These are phyloP conservation scores for Embidobia sp. DNA, from an alignment of 2,888 invertebrate genomes.

Conservation along the genomic window DNA sequence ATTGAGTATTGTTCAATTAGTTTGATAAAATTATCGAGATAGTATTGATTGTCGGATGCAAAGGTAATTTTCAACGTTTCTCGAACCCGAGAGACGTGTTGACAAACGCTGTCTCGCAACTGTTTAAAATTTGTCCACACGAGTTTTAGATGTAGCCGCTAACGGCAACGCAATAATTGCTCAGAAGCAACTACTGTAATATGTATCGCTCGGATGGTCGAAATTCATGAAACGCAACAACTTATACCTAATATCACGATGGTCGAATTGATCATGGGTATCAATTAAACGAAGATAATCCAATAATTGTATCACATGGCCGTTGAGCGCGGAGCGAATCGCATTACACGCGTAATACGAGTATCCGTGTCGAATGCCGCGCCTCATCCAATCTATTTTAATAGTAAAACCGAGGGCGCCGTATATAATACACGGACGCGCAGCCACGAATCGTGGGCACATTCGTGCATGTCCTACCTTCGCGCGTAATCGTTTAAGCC, in stretches of 20 bases:
- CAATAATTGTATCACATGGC: conserved; percentile 44
- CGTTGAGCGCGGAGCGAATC: conserved; percentile 36
- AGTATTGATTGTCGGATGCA: too few relatives aligned
- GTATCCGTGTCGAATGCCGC: conserved; percentile 32
- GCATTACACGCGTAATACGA: conserved; percentile 36
- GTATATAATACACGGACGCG: neutral
- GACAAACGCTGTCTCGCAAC: neutral
- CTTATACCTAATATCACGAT: conserved; percentile 41
- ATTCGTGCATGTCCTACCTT: conserved; percentile 22
- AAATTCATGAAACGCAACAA: conserved; percentile 28
- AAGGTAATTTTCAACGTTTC: too few relatives aligned
- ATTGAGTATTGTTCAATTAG: too few relatives aligned
- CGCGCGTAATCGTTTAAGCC: conserved; percentile 31
- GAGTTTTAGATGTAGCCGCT: neutral
- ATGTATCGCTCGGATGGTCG: conserved; percentile 1
- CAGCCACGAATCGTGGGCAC: conserved; percentile 4
- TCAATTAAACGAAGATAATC: conserved; percentile 49
- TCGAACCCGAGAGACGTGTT: neutral
- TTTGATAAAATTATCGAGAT: too few relatives aligned
- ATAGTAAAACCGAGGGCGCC: conserved; percentile 32
- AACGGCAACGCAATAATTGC: neutral
- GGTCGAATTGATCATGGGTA: conserved; percentile 25
- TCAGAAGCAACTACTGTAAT: conserved; percentile 23
- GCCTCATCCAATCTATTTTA: conserved; percentile 36
- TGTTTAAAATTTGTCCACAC: too few relatives aligned